These are phyloP conservation scores for Augochlorella aurata DNA, from an alignment of 2,888 invertebrate genomes.

Conservation along the genomic window DNA sequence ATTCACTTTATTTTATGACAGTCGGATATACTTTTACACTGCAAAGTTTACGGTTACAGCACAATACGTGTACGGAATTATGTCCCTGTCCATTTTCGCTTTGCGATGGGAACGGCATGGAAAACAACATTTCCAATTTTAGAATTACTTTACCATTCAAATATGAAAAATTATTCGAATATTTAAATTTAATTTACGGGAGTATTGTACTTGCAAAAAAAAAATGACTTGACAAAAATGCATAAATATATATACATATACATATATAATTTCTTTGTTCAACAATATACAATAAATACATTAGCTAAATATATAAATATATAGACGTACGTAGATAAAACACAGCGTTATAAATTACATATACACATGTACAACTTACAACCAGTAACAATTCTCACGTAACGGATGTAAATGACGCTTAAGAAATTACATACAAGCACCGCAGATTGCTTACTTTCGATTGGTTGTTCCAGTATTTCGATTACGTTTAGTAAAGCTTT, in stretches of 20 bases:
- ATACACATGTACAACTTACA: neutral
- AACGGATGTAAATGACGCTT: constrained; percentile 2
- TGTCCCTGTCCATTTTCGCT: neutral
- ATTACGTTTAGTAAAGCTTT: neutral
- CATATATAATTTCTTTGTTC: neutral
- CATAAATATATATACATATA: neutral
- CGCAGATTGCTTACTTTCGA: constrained; percentile 1
- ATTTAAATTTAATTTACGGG: neutral
- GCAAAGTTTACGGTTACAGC: neutral
- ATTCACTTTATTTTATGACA: neutral
- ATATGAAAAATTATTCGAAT: neutral
- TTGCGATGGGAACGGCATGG: neutral
- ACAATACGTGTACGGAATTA: neutral
- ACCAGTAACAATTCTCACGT: neutral
- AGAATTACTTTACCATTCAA: neutral
- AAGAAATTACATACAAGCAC: neutral
- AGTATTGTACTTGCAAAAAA: neutral
- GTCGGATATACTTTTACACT: neutral
- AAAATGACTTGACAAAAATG: neutral
- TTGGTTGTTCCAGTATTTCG: constrained; percentile 9
- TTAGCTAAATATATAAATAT: neutral
- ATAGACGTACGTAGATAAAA: neutral
- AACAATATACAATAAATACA: neutral
- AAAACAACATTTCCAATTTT: neutral
- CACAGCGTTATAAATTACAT: neutral